A percentile compares a stretch with the other conserved stretches of the same genome.
Conservation (phyloP, 2,888 invertebrate genomes). For the Diaperis boleti region DNA sequence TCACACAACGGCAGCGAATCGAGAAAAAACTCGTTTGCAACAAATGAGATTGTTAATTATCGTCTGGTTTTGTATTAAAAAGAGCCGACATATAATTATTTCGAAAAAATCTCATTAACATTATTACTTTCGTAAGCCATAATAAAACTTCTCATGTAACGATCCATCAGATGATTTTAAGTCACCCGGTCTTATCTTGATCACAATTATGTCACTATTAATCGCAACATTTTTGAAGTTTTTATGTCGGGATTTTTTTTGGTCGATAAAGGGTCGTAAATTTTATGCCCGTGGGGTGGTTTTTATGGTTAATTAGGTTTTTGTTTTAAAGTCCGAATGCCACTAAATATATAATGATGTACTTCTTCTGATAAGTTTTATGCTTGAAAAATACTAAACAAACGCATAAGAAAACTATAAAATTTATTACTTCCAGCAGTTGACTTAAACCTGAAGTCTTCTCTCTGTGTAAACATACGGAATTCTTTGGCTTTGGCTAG, state of each 20-base stretch:
- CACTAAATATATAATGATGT: slow-evolving; percentile 39
- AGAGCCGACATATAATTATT: slow-evolving; percentile 40
- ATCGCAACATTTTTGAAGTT: slow-evolving; percentile 7
- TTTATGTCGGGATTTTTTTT: slow-evolving; percentile 4
- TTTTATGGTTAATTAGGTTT: slow-evolving; percentile 40
- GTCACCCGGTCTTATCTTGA: slow-evolving; percentile 15
- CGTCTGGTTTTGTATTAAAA: slow-evolving; percentile 26
- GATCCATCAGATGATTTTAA: slow-evolving; percentile 36
- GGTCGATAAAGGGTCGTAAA: slow-evolving; percentile 14
- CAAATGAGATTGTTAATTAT: slow-evolving; percentile 38
- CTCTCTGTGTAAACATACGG: slow-evolving; percentile 34
- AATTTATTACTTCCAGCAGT: slow-evolving; percentile 43
- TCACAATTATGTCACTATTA: slow-evolving; percentile 20
- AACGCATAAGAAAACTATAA: slow-evolving; percentile 42
- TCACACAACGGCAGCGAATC: background rate
- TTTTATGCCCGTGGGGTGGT: slow-evolving; percentile 15
- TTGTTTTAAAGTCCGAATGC: slow-evolving; percentile 36
- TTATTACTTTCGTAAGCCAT: slow-evolving; percentile 34
- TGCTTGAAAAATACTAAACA: slow-evolving; percentile 42
- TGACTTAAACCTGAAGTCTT: slow-evolving; percentile 32
- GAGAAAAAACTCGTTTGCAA: slow-evolving; percentile 33
- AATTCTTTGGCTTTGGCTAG: slow-evolving; percentile 14
- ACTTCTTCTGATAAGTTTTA: slow-evolving; percentile 43
- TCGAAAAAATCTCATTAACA: slow-evolving; percentile 39
- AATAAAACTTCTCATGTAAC: slow-evolving; percentile 32